Evolutionary conservation across 2,113 vertebrate species (phyloP).

Genomic region (Poecilia latipinna): DNA sequence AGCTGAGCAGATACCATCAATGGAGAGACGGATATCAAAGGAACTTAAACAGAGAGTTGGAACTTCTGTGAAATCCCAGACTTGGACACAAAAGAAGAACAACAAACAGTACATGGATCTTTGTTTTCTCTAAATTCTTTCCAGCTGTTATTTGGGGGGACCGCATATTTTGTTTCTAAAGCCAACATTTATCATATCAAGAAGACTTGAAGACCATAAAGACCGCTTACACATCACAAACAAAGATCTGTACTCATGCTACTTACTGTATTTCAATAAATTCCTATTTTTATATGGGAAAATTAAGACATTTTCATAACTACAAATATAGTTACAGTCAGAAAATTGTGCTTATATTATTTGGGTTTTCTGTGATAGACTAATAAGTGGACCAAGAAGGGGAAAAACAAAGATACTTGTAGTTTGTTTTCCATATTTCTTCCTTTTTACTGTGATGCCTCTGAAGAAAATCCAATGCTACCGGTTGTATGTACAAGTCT

Average conservation of each 20-base stretch:
- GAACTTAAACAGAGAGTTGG: conserved; percentile 4
- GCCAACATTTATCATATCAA: conserved; percentile 53
- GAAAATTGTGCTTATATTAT: too few relatives aligned
- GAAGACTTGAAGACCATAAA: conserved; percentile 29
- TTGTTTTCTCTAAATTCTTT: conserved; percentile 28
- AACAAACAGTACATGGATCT: conserved; percentile 38
- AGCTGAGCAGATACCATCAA: conserved; percentile 18
- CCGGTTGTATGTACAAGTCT: too few relatives aligned
- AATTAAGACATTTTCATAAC: too few relatives aligned
- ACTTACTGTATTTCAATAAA: conserved; percentile 17
- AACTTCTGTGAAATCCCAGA: conserved; percentile 21
- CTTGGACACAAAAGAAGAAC: conserved; percentile 33
- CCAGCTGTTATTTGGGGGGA: conserved; percentile 45
- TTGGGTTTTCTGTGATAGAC: too few relatives aligned
- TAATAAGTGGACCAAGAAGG: too few relatives aligned
- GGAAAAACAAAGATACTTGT: too few relatives aligned
- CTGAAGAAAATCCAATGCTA: too few relatives aligned
- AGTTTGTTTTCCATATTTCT: too few relatives aligned
- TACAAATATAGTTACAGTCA: too few relatives aligned
- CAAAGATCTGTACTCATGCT: conserved; percentile 25
- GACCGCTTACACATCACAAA: conserved; percentile 43
- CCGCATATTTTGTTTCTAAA: conserved; percentile 29
- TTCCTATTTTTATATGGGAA: neutral
- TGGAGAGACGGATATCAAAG: conserved; percentile 7
- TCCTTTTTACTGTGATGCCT: too few relatives aligned